Conservation (phyloP, 2,113 vertebrate species). For the Oryctolagus cuniculus region mOryCun1.1 NC_091445.1:87717501-87718000, state of each 20-base stretch:
- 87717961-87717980: neutral
- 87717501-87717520: too few relatives aligned
- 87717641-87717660: neutral
- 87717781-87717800: neutral
- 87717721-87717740: neutral
- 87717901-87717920: neutral
- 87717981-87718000: neutral
- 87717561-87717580: too few relatives aligned
- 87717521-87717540: too few relatives aligned
- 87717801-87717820: neutral
- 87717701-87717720: neutral
- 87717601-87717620: neutral
- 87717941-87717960: neutral
- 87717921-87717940: neutral
- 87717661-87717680: neutral
- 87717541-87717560: too few relatives aligned
- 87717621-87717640: neutral
- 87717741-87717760: neutral
- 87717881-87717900: neutral
- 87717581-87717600: too few relatives aligned
- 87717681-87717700: neutral
- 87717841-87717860: neutral
- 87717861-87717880: rapidly evolving
- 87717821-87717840: neutral
- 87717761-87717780: neutral